Evolutionary conservation across 2,113 vertebrate genomes (phyloP).

Genomic region (Tetraodon nigroviridis): DNA sequence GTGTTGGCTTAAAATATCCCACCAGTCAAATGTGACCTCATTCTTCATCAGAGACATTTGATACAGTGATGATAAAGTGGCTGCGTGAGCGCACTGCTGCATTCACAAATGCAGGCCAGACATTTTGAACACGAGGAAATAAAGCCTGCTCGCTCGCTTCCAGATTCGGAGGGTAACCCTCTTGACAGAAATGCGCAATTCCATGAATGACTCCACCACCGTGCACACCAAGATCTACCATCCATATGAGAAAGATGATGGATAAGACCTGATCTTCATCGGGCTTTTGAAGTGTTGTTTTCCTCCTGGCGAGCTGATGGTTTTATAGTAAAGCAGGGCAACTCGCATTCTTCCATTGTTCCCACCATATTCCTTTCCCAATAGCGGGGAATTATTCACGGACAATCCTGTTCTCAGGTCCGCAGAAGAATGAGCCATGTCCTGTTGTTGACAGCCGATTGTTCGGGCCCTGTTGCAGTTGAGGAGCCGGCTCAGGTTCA

Average conservation of each 20-base stretch:
- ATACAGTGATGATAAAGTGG: constrained; percentile 13
- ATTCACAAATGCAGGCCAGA: background rate
- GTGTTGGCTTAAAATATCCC: constrained; percentile 22
- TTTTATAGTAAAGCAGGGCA: constrained; percentile 13
- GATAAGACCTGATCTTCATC: background rate
- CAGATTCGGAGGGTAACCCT: too few species aligned
- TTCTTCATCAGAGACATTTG: constrained; percentile 22
- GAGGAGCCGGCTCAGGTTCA: constrained; percentile 6
- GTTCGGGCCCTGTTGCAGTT: constrained; percentile 17
- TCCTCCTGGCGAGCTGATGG: constrained; percentile 3
- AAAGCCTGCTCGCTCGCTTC: background rate
- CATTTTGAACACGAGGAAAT: background rate
- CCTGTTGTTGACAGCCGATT: constrained; percentile 41
- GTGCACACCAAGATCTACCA: too few species aligned
- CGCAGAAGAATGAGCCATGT: constrained; percentile 29
- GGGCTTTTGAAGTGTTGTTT: constrained; percentile 13
- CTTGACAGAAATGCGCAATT: too few species aligned
- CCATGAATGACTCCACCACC: too few species aligned
- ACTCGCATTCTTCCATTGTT: constrained; percentile 25
- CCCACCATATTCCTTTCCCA: constrained; percentile 30
- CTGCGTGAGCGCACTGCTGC: background rate
- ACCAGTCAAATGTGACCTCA: constrained; percentile 18
- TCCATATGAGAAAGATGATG: too few species aligned
- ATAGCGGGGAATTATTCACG: background rate
- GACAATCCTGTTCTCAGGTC: constrained; percentile 30